Conservation (phyloP, 2,888 invertebrate genomes). For the Campopleginae sp. region DNA sequence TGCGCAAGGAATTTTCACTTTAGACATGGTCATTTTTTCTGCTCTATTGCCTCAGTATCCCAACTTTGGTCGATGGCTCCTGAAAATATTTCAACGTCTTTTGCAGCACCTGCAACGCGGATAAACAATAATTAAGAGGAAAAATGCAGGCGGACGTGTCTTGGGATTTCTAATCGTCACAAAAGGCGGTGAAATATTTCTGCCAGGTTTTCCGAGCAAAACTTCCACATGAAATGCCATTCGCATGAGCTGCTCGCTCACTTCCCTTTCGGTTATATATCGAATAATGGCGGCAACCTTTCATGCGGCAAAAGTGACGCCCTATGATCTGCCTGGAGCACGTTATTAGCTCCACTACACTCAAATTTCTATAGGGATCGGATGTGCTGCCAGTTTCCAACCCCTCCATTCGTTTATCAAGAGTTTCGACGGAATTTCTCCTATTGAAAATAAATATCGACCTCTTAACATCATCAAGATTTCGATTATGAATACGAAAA, state of each 20-base stretch:
- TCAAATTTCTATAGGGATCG: slow-evolving; percentile 41
- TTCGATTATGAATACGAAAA: background rate
- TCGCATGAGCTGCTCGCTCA: slow-evolving; percentile 32
- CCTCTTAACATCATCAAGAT: background rate
- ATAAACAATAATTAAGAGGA: too few species aligned
- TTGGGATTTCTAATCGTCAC: background rate
- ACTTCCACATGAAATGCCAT: background rate
- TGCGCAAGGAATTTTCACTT: slow-evolving; percentile 54
- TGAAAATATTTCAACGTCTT: slow-evolving; percentile 59
- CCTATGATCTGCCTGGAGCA: slow-evolving; percentile 33
- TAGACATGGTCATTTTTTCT: slow-evolving; percentile 25
- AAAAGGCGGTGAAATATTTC: background rate
- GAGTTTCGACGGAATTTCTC: background rate
- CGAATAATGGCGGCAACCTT: slow-evolving; percentile 56
- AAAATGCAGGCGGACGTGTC: background rate
- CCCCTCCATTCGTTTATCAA: background rate
- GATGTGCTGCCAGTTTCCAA: slow-evolving; percentile 8
- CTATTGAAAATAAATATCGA: background rate
- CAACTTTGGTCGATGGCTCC: slow-evolving; percentile 52
- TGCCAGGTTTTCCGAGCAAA: background rate
- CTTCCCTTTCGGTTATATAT: slow-evolving; percentile 34
- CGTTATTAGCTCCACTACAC: slow-evolving; percentile 56
- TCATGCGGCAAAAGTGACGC: slow-evolving; percentile 53
- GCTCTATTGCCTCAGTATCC: slow-evolving; percentile 51
- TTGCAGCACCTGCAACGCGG: background rate